Evolutionary conservation across 2,888 invertebrate genomes (phyloP), one percentile per base, ranked within the genome.

Genomic region (Stenotaenia linearis): DNA sequence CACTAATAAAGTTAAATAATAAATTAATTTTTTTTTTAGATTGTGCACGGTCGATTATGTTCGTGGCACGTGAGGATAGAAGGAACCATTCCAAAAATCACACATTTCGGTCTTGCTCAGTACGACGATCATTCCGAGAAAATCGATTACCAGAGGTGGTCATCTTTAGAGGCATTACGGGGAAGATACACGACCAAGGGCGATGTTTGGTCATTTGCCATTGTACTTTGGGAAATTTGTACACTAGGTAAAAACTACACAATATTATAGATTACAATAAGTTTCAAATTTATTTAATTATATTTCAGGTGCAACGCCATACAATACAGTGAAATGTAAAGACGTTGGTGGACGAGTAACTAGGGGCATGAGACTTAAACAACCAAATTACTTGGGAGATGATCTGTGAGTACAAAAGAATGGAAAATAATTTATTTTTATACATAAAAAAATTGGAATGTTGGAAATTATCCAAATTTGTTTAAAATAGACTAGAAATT

Each of bases 161-260:
- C 91, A 7, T 91, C 95, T 0, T 90, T 91, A 28, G 95, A 95
- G 86, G 91, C 92, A 83, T 88, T 94, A 81, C 90, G 90, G 35
- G 87, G 86, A 80, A 91, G 90, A 78, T 91, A 89, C 82, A 90
- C 91, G n/a, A 87, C 88, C 4, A 91, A 92, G 83, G 92, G 92
- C 79, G 93, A 94, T 84, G 89, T 93, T 5, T 95, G 95, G 95
- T 92, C 94, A 0, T 94, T 91, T 85, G 94, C 92, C 0, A 91
- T 93, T 80, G 85, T 94, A 12, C 87, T 94, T 81, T 95, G 95
- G 95, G 95, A 95, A 86, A 91, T 92, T 81, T 89, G 92, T 82
- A 90, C 92, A 4, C 87, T 95, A 84, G 94, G 91, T 88, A 84
- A 82, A 81, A 37, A 23, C n/a, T n/a, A n/a, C n/a, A 32, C 2